phyloP scores from a whole-genome alignment of 2,113 vertebrate species.

The Nicator chloris region DNA sequence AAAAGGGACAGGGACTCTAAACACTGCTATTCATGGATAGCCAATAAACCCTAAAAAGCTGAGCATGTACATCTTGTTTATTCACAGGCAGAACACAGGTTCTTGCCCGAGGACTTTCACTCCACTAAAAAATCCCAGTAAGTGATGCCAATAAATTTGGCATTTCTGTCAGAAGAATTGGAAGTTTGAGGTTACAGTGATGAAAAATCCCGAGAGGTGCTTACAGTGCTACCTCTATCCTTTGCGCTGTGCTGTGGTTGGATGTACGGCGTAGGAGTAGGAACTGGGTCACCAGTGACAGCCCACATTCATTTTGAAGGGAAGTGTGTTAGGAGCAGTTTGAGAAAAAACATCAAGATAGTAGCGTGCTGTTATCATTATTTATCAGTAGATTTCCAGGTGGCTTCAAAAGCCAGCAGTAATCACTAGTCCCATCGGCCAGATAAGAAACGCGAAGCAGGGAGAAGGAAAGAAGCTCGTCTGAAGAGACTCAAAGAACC shows the following conservation, averaged over 20 bases:
- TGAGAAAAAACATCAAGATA: not conserved
- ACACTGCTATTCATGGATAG: not conserved
- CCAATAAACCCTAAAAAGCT: not conserved
- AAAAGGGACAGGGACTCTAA: not conserved
- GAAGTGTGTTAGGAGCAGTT: not conserved
- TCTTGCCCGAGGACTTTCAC: not conserved
- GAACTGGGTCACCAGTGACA: not conserved
- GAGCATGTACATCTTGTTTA: not conserved
- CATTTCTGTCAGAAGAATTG: not conserved
- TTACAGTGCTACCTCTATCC: not conserved
- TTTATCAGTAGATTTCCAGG: not conserved
- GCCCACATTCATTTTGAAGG: not conserved
- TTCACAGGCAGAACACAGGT: not conserved
- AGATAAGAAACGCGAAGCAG: not conserved
- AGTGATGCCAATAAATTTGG: not conserved
- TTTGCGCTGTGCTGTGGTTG: not conserved
- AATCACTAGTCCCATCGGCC: not conserved
- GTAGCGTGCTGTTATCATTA: not conserved
- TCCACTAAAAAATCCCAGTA: not conserved
- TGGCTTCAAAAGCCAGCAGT: not conserved
- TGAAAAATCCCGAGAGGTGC: not conserved
- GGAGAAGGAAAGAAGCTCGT: not conserved
- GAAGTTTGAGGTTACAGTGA: not conserved
- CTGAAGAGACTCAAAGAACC: not conserved
- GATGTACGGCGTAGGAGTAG: not conserved